Conservation (phyloP, 2,797 vertebrate species). For the Emys orbicularis region DNA sequence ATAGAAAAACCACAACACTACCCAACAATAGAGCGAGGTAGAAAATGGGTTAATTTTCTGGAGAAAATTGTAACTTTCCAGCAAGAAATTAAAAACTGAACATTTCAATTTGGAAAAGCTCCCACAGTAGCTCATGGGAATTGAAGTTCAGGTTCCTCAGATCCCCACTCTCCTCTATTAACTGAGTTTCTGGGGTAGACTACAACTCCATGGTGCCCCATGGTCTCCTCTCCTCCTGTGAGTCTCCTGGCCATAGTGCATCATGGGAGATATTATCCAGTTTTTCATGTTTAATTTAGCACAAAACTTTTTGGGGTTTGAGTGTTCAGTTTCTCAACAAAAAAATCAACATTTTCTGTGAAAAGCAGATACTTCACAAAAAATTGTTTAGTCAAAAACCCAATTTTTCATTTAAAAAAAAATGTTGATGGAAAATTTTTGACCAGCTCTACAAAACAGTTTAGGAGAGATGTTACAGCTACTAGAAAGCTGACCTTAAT, state of each 20-base stretch:
- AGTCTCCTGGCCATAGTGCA: neutral
- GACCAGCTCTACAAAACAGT: neutral
- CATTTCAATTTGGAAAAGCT: neutral
- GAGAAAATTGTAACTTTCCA: neutral
- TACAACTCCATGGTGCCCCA: neutral
- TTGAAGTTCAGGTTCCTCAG: neutral
- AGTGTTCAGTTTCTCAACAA: neutral
- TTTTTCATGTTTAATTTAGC: neutral
- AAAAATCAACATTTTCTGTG: neutral
- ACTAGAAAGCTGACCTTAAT: neutral
- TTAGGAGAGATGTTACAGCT: neutral
- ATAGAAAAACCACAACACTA: neutral
- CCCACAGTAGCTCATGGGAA: neutral
- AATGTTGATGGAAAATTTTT: neutral
- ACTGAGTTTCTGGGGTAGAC: neutral
- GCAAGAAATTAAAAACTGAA: neutral
- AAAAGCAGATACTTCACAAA: rapidly evolving
- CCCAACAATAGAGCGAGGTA: neutral
- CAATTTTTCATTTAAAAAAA: neutral
- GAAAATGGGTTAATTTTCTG: neutral
- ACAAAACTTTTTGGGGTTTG: neutral
- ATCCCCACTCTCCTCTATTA: no score
- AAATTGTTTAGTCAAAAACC: neutral
- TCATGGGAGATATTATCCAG: neutral
- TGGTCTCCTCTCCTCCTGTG: neutral